Evolutionary conservation across 2,888 invertebrate species (phyloP).

Genomic region (Aricia artaxerxes): DNA sequence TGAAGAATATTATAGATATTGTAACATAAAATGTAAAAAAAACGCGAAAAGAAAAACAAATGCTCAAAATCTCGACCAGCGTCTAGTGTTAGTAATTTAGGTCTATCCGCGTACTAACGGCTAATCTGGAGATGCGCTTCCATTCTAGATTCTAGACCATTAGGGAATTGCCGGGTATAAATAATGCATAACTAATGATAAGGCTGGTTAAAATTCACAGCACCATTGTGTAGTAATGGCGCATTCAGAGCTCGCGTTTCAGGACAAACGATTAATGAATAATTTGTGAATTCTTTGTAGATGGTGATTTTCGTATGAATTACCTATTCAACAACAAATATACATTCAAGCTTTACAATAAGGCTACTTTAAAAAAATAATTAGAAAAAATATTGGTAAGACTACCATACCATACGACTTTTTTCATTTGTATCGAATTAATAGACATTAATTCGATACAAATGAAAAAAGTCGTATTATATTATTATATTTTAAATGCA

Average conservation of each 20-base stretch:
- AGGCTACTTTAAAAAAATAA: too few relatives aligned
- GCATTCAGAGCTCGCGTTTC: slow-evolving; percentile 35
- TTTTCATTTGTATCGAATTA: too few relatives aligned
- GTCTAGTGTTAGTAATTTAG: background rate
- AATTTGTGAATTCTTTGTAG: slow-evolving; percentile 48
- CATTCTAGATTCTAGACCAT: slow-evolving; percentile 16
- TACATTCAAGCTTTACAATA: too few relatives aligned
- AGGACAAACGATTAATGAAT: slow-evolving; percentile 54
- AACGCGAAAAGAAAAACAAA: too few relatives aligned
- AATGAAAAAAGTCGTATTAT: too few relatives aligned
- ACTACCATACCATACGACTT: too few relatives aligned
- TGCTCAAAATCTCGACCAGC: background rate
- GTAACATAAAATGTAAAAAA: too few relatives aligned
- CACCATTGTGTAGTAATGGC: slow-evolving; percentile 21
- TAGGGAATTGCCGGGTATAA: slow-evolving; percentile 11
- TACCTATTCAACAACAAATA: background rate
- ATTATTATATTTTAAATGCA: too few relatives aligned
- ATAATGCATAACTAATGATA: slow-evolving; percentile 25
- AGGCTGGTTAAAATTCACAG: slow-evolving; percentile 29
- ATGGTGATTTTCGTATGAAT: background rate
- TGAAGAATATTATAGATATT: too few relatives aligned
- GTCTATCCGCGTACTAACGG: background rate
- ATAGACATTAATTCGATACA: too few relatives aligned
- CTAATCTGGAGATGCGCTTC: background rate
- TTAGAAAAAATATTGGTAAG: too few relatives aligned